Base-by-base conservation (phyloP, 2,113 vertebrate species). In the Salvator merianae region DNA sequence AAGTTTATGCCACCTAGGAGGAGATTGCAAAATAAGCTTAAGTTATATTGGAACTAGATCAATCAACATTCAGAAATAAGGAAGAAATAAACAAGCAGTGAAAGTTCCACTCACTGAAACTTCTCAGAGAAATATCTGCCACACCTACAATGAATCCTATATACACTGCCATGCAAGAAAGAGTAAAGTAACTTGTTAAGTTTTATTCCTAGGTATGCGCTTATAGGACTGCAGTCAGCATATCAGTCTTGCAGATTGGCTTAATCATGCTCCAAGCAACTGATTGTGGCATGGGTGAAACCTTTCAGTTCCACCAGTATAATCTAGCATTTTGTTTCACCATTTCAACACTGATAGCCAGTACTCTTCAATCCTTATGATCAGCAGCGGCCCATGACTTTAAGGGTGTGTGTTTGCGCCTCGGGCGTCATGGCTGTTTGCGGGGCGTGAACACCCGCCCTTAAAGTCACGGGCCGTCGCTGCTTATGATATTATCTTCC, bases 51-150 rank as follows among this genome's bases (percentile, higher is more conserved):
- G 69, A 81, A 71, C 47, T 81, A 81, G 50, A 38, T 72, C 68
- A 81, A 38, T 72, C 68, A 81, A 59, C 47, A 72, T 71, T 71
- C 79, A 72, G 47, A 81, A 81, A 81, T 81, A 81, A 81, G 68
- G 50, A 59, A 34, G 53, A 71, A 38, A n/a, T 72, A 38, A 83
- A 75, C 40, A 65, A 83, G 59, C 71, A 83, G 55, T 20, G 74
- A 43, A 63, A 74, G 50, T 69, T 50, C 30, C 65, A 50, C 6
- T 50, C 79, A 53, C 26, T 34, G 43, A 71, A 30, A 59, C 50
- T 40, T 26, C 26, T 81, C 68, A 20, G 13, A 47, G 24, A 30
- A 30, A 32, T 26, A 34, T 50, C 28, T 71, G 24, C 8, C n/a
- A 70, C 65, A 70, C 7, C 38, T 40, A 47, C 7, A 26, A 16